phyloP scores from a whole-genome alignment of 64 coral and sea anemone species.

The Montipora capricornis region DNA sequence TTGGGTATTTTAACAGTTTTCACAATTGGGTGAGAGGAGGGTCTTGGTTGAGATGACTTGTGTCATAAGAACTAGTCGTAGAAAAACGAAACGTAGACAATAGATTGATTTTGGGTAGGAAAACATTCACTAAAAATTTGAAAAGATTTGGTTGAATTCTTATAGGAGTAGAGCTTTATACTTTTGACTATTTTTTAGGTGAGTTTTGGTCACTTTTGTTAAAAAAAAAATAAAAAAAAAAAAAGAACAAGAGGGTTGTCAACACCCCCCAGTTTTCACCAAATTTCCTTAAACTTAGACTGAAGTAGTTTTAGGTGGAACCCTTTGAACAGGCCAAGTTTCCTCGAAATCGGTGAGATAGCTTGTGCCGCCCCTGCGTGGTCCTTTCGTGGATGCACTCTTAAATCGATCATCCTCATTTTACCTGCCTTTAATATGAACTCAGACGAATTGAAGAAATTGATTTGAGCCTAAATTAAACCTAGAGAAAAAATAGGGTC shows the following conservation, averaged over 20 bases:
- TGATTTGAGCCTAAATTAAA: too few species aligned
- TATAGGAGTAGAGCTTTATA: neutral
- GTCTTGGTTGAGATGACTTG: neutral
- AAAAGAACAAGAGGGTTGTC: neutral
- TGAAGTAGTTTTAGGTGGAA: neutral
- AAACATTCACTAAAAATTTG: neutral
- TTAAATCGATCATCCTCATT: neutral
- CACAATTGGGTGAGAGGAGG: neutral
- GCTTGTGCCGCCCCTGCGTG: neutral
- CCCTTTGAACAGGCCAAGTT: neutral
- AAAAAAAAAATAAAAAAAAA: neutral
- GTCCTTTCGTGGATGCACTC: constrained; percentile 10
- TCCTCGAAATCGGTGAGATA: neutral
- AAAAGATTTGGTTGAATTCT: constrained; percentile 16
- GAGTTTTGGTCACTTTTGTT: neutral
- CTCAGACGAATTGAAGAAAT: too few species aligned
- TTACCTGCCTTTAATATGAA: too few species aligned
- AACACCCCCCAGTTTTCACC: neutral
- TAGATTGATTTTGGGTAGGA: neutral
- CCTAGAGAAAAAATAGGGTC: too few species aligned
- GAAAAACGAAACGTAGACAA: neutral
- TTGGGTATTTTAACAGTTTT: constrained; percentile 12
- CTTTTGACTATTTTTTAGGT: constrained; percentile 7
- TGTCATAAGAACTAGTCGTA: constrained; percentile 2
- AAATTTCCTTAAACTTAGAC: constrained; percentile 1